Conservation (phyloP, 2,797 vertebrate species). For the Capromys pilorides region DNA sequence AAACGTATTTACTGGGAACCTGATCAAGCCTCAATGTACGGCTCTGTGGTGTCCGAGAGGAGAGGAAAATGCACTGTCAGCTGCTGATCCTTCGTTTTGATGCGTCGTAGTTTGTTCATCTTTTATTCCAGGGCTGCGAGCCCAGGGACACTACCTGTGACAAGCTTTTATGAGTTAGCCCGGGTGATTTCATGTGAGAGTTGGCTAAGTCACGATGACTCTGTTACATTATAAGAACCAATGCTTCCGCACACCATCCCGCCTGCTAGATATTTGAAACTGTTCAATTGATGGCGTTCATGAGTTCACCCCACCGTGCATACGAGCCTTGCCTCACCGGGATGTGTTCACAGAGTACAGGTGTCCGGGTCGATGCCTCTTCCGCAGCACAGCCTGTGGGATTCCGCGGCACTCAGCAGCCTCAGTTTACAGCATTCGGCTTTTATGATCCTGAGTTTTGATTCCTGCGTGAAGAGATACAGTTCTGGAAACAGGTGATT, state of each 20-base stretch:
- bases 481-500: not conserved
- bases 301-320: not conserved
- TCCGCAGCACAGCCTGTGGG: not conserved
- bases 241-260: not conserved
- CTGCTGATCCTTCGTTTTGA: not conserved
- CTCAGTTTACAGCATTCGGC: not conserved
- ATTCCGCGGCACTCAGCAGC: not conserved
- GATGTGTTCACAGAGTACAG: not conserved
- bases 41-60: not conserved
- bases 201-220: not conserved
- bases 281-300: not conserved
- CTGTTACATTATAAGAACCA: not conserved
- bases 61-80: not conserved
- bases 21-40: not conserved
- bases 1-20: not conserved
- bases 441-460: conserved; percentile 23
- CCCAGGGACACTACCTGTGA: not conserved
- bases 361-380: not conserved
- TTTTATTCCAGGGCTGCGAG: not conserved
- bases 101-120: not conserved
- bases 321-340: not conserved
- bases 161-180: not conserved
- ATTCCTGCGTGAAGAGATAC: not conserved
- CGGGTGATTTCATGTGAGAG: not conserved
- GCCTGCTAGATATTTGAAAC: not conserved